Conservation (phyloP, 2,113 vertebrate genomes). For the Ancistrus triradiatus region DNA sequence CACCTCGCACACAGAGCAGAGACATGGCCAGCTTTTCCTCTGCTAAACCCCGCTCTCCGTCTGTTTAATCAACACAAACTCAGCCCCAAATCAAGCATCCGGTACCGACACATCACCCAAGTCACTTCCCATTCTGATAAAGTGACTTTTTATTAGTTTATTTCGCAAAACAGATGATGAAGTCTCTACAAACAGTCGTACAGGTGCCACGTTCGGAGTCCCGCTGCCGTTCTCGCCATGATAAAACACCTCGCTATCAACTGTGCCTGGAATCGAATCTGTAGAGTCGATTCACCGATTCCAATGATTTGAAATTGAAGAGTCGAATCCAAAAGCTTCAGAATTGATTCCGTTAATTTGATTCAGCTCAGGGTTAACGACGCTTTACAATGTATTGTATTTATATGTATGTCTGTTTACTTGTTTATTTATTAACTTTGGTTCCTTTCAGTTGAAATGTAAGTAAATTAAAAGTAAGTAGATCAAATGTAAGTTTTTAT, state of each 20-base stretch:
- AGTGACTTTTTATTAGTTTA: not conserved
- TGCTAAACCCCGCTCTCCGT: conserved; percentile 25
- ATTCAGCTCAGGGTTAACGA: too few species aligned
- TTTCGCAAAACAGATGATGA: not conserved
- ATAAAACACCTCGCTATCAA: conserved; percentile 27
- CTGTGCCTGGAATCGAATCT: not conserved
- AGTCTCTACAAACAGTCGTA: not conserved
- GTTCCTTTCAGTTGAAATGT: too few species aligned
- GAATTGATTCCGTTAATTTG: too few species aligned
- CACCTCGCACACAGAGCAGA: conserved; percentile 72
- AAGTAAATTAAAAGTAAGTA: too few species aligned
- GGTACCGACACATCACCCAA: conserved; percentile 44
- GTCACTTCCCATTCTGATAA: not conserved
- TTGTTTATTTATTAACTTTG: too few species aligned
- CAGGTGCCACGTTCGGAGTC: conserved; percentile 26
- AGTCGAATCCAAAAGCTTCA: not conserved
- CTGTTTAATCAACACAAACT: conserved; percentile 3
- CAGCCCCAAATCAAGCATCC: conserved; percentile 35
- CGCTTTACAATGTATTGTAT: too few species aligned
- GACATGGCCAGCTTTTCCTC: conserved; percentile 62
- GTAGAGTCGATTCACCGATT: not conserved
- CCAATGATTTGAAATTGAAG: not conserved
- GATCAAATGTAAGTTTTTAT: too few species aligned
- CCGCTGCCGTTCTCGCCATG: conserved; percentile 56
- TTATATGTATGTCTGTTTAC: too few species aligned